phyloP scores from a whole-genome alignment of 2,113 vertebrate species.

The Megaceryle torquata region DNA sequence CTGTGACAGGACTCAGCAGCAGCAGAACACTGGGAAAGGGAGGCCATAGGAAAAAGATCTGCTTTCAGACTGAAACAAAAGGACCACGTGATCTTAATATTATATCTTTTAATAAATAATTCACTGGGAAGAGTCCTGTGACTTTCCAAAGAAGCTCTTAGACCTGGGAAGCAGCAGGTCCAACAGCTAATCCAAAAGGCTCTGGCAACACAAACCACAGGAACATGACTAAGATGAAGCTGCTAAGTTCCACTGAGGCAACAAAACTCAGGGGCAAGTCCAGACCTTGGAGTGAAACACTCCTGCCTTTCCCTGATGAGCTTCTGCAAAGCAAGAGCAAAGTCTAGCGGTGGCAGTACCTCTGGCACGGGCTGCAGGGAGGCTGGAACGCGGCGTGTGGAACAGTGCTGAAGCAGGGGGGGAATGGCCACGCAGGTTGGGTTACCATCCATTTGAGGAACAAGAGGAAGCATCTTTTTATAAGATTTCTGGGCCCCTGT shows the following conservation, averaged over 20 bases:
- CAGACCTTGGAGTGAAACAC: conserved; percentile 15
- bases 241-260: conserved; percentile 23
- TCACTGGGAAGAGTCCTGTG: conserved; percentile 36
- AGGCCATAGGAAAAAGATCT: neutral
- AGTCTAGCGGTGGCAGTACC: neutral
- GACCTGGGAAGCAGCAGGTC: conserved; percentile 12
- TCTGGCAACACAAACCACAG: neutral
- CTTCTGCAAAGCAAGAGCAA: conserved; percentile 37
- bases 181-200: conserved; percentile 14
- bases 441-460: neutral
- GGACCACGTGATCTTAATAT: neutral
- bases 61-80: conserved; percentile 38
- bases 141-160: conserved; percentile 26
- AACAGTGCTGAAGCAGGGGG: neutral
- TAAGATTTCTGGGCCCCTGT: neutral
- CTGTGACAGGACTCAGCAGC: accelerated
- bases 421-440: neutral
- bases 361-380: neutral
- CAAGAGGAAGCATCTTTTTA: neutral
- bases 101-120: conserved; percentile 47
- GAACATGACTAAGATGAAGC: conserved; percentile 29
- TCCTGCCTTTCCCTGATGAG: conserved; percentile 42
- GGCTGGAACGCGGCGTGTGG: neutral
- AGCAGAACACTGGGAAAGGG: neutral
- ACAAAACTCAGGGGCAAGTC: conserved; percentile 31